Evolutionary conservation across 2,113 vertebrate species (phyloP).

Genomic region (Thryonomys swinderianus): DNA sequence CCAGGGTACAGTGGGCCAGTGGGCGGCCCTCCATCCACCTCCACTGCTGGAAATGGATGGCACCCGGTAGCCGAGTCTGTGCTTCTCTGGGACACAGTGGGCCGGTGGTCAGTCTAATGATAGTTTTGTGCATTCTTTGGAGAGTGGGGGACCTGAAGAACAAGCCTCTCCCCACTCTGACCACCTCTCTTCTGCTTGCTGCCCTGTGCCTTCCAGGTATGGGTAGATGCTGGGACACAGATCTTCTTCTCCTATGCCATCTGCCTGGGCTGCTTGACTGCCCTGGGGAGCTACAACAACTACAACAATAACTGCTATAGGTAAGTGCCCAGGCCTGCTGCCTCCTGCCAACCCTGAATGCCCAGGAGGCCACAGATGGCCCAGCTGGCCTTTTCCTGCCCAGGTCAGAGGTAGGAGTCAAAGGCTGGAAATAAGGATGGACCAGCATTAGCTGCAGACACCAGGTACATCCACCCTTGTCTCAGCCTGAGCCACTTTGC

Average conservation of each 20-base stretch:
- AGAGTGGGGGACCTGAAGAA: not conserved
- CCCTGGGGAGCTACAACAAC: constrained; percentile 97
- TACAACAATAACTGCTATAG: constrained; percentile 99
- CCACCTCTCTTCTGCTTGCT: not conserved
- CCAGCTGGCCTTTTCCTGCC: not conserved
- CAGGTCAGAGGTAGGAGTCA: not conserved
- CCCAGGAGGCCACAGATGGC: not conserved
- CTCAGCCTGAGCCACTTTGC: not conserved
- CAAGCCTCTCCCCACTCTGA: not conserved
- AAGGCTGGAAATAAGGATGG: not conserved
- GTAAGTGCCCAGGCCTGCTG: constrained; percentile 80
- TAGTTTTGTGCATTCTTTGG: not conserved
- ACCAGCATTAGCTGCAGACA: not conserved
- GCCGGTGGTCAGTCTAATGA: not conserved
- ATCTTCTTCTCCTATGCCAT: constrained; percentile 99
- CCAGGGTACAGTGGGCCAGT: too few species aligned
- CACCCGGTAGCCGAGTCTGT: too few species aligned
- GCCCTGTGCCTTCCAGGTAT: constrained; percentile 89
- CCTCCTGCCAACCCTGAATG: not conserved
- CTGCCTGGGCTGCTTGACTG: constrained; percentile 97
- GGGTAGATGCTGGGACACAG: constrained; percentile 99
- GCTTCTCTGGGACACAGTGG: too few species aligned
- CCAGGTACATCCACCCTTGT: not conserved
- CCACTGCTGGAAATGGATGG: too few species aligned
- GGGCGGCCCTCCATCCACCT: too few species aligned